Base-by-base conservation (phyloP, 2,888 invertebrate species). In the Diarsia brunnea region DNA sequence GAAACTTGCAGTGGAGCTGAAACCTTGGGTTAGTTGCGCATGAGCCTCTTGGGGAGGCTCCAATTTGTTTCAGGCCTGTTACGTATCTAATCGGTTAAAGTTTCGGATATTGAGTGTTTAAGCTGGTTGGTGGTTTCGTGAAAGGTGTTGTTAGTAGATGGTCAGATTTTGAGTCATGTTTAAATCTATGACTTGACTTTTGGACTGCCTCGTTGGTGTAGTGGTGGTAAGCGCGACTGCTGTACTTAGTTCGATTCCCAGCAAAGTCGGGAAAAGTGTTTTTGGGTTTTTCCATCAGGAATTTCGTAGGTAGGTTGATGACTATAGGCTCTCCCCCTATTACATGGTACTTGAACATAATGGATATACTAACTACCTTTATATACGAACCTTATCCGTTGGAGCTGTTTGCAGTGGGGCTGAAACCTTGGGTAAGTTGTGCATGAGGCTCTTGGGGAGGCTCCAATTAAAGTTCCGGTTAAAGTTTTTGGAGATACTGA, bases 1-100 rank as follows among this genome's bases (percentile, higher is more conserved):
- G 91, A 93, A 94, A 92, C 82, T 89, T 90, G 88, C 92, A 91
- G 83, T 89, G 84, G 79, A 90, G 91, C 93, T 90, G 89, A 92
- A 92, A 69, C 82, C 81, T 81, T 81, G 82, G 74, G 84, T 82
- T 88, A 82, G 89, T 84, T 91, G 92, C 92, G 91, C 90, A 88
- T 89, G 92, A 67, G 69, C 19, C 24, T 66, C 74, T 75, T 72
- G 61, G 58, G 47, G 19, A 66, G 61, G 58, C 49, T 58, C 8
- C 53, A 10, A 82, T 84, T 73, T 84, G 73, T 82, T 82, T 69
- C 53, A 45, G 60, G 55, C 8, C 49, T 71, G 60, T 70, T 70
- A 78, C 5, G n/a, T 71, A 19, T 71, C 38, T 77, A 73, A 84
- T 84, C 69, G 45, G 31, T 43, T 68, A 19, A 58, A 77, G 47